Base-by-base conservation (phyloP, 2,888 invertebrate species). In the Tortricodes alternella region DNA sequence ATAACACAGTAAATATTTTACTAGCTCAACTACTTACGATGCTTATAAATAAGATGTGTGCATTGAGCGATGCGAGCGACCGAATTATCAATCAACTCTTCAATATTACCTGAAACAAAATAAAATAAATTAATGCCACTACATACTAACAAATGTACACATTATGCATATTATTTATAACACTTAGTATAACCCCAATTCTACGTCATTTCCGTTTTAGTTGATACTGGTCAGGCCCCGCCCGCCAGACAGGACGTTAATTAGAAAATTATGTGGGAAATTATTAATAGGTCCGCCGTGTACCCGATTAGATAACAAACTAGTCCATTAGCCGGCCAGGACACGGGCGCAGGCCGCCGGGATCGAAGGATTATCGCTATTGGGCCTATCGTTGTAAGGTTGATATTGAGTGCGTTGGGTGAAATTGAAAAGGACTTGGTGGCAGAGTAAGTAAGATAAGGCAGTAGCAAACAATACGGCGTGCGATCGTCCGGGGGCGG, bases 281-380 rank as follows among this genome's bases (percentile, higher is more conserved):
- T 87, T 87, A 88, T 88, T 87, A 88, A 89, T 88, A 87, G 85
- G 85, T 81, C 78, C 74, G 76, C 81, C 74, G 83, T 85, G 85
- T 87, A 83, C 68, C 80, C 85, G 88, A 89, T 89, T 89, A 89
- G 88, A 89, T 89, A 89, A 88, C 88, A 88, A 88, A 89, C 86
- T 89, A 88, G 88, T 87, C 85, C 85, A 88, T 89, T 88, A 87
- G 85, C 78, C 73, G 79, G 76, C 75, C 76, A 76, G 83, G 83
- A 80, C 80, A 76, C 74, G 77, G 67, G 67, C 69, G 65, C 58
- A 62, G 57, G 64, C 64, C 58, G 41, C 48, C 11, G 46, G 53
- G 58, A 59, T 38, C 68, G 61, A 64, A 61, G 74, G 63, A 52
- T 76, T 73, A 65, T 78, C 66, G 64, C 61, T 71, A 63, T 66